Base-by-base conservation (phyloP, 2,113 vertebrate species). In the Urocitellus parryii region DNA sequence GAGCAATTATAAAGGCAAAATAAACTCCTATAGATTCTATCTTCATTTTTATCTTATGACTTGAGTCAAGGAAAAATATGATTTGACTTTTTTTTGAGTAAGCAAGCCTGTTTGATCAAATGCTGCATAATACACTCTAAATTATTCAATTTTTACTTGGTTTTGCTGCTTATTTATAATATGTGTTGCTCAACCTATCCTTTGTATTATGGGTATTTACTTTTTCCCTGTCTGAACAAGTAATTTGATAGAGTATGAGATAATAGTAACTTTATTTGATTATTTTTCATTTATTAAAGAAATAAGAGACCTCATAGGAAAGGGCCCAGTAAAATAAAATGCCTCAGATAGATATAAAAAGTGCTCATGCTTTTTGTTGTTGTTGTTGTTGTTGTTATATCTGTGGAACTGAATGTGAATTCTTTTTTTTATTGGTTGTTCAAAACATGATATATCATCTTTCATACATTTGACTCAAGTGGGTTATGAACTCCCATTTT, bases 211-310 rank as follows among this genome's bases (percentile, higher is more conserved):
- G 5, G 29, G 17, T 48, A 11, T 2, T 70, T 91, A n/a, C 9
- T 65, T 80, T 51, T 89, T 63, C 5, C 48, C 39, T 51, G 13
- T 53, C 42, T 74, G 34, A 90, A 76, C 1, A 91, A 45, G 27
- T 90, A 68, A 76, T 70, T 7, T 85, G 22, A 88, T 82, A 73
- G 5, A 39, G 1, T 85, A 51, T 29, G 9, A 63, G 12, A 56
- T 11, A 80, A 61, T 13, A n/a, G 4, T 67, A 20, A 1, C 56
- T 94, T 67, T 3, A 16, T 77, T 76, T 85, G 25, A 77, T 68
- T 63, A 5, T 79, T 87, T 92, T 22, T 48, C 42, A 61, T 51
- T 51, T 84, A 84, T 53, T 61, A 89, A 91, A n/a, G 24, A 96
- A 67, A 80, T 29, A 22, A 68, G 12, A 89, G 25, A 76, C 8